Evolutionary conservation across 2,888 invertebrate species (phyloP).

Genomic region (Lochmaea crataegi): DNA sequence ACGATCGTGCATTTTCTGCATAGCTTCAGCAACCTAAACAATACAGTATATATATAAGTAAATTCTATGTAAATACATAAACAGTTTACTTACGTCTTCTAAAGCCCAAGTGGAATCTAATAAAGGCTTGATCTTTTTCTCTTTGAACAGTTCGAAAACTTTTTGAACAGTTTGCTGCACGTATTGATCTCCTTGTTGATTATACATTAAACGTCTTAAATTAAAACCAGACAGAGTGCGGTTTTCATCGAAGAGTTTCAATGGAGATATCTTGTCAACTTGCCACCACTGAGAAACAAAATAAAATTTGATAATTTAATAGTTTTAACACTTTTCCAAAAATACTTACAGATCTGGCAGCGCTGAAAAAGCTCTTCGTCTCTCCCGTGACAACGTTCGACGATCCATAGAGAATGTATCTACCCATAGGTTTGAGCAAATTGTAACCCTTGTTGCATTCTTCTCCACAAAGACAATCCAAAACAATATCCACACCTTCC

Average conservation of each 20-base stretch:
- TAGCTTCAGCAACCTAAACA: conserved; percentile 82
- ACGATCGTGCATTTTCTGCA: conserved; percentile 93
- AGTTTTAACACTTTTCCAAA: neutral
- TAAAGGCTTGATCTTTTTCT: conserved; percentile 83
- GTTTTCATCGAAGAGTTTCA: conserved; percentile 91
- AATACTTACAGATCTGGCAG: conserved; percentile 85
- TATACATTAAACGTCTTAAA: conserved; percentile 84
- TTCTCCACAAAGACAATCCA: conserved; percentile 90
- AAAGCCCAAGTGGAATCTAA: conserved; percentile 89
- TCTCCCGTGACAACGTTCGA: conserved; percentile 91
- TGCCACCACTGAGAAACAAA: conserved; percentile 83
- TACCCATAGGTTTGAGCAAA: conserved; percentile 88
- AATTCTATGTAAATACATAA: neutral
- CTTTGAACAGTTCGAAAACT: conserved; percentile 80
- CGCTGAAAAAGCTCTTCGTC: conserved; percentile 91
- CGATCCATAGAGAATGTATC: conserved; percentile 88
- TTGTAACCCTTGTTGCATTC: conserved; percentile 88
- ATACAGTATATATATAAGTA: conserved; percentile 7
- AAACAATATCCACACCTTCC: conserved; percentile 86
- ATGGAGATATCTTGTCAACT: conserved; percentile 89
- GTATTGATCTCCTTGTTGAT: conserved; percentile 78
- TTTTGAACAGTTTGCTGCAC: conserved; percentile 78
- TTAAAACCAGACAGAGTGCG: conserved; percentile 86
- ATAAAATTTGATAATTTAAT: neutral
- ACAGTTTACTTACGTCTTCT: conserved; percentile 77